Percentiles rank a stretch among this genome's conserved stretches.
Evolutionary conservation across 2,888 invertebrate species (phyloP).

Genomic region (Erynnis tages): DNA sequence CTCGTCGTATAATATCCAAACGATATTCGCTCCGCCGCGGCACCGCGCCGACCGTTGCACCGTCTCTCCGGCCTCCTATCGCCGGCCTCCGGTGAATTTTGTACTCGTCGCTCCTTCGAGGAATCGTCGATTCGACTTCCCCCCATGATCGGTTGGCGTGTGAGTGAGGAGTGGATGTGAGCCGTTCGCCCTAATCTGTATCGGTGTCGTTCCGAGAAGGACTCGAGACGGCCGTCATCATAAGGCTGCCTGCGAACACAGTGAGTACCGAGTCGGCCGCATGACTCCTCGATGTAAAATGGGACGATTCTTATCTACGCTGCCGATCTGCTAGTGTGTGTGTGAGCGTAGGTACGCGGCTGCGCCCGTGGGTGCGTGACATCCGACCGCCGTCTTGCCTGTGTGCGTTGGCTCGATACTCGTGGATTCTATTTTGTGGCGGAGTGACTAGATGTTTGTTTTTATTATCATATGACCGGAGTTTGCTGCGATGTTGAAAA

Average conservation of each 20-base stretch:
- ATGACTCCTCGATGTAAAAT: conserved; percentile 77
- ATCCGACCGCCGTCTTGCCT: conserved; percentile 65
- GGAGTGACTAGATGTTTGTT: conserved; percentile 77
- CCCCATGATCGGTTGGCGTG: conserved; percentile 42
- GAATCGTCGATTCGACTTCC: conserved; percentile 44
- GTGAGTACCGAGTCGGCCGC: conserved; percentile 69
- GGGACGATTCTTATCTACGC: conserved; percentile 77
- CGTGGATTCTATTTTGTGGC: conserved; percentile 74
- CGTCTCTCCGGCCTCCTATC: conserved; percentile 50
- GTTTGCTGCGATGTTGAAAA: conserved; percentile 49
- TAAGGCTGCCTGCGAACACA: conserved; percentile 80
- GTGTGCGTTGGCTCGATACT: conserved; percentile 77
- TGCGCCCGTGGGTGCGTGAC: conserved; percentile 62
- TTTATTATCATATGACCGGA: conserved; percentile 78
- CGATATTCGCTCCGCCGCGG: conserved; percentile 46
- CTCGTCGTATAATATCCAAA: conserved; percentile 47
- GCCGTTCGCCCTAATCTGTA: conserved; percentile 59
- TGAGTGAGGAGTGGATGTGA: conserved; percentile 54
- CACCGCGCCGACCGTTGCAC: conserved; percentile 47
- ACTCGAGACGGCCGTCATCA: conserved; percentile 79
- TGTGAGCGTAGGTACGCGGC: conserved; percentile 45
- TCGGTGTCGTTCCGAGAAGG: conserved; percentile 61
- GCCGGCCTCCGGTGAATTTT: conserved; percentile 51
- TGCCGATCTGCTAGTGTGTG: conserved; percentile 50
- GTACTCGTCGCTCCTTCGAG: conserved; percentile 43